Evolutionary conservation across 2,888 invertebrate species (phyloP).

Genomic region (Pinctada fucata): DNA sequence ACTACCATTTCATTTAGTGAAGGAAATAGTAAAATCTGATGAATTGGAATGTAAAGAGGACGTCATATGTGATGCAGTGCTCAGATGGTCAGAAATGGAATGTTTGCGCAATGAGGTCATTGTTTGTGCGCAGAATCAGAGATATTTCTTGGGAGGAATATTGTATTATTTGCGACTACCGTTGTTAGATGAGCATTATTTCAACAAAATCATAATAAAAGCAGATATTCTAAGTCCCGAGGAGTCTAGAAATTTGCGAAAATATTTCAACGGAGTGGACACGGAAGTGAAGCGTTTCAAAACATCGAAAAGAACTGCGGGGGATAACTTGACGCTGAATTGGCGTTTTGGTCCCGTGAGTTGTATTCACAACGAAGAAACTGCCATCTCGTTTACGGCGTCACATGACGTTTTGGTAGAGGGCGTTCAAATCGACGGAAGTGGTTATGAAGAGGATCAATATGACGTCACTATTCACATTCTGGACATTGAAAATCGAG

Average conservation of each 20-base stretch:
- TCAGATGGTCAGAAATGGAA: constrained; percentile 48
- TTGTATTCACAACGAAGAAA: constrained; percentile 40
- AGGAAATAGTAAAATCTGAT: constrained; percentile 47
- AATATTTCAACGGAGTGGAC: constrained; percentile 36
- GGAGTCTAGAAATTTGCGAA: constrained; percentile 70
- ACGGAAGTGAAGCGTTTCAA: constrained; percentile 28
- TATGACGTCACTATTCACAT: constrained; percentile 35
- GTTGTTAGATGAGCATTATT: constrained; percentile 43
- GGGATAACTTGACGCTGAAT: constrained; percentile 29
- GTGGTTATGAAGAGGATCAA: constrained; percentile 32
- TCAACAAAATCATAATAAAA: constrained; percentile 44
- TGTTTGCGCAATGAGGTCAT: constrained; percentile 37
- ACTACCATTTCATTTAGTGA: constrained; percentile 46
- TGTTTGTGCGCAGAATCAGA: constrained; percentile 43
- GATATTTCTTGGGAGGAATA: constrained; percentile 38
- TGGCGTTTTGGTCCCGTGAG: constrained; percentile 44
- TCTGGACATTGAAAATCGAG: constrained; percentile 35
- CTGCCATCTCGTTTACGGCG: constrained; percentile 41
- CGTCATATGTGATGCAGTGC: constrained; percentile 48
- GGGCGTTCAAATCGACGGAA: constrained; percentile 38
- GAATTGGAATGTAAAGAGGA: constrained; percentile 47
- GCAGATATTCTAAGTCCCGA: constrained; percentile 39
- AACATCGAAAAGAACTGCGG: constrained; percentile 18
- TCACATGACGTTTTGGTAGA: constrained; percentile 35
- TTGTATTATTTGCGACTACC: constrained; percentile 52